Evolutionary conservation across 2,113 vertebrate genomes (phyloP), one percentile per base, ranked within the genome.

Genomic region (Periophthalmodon schlosseri): DNA sequence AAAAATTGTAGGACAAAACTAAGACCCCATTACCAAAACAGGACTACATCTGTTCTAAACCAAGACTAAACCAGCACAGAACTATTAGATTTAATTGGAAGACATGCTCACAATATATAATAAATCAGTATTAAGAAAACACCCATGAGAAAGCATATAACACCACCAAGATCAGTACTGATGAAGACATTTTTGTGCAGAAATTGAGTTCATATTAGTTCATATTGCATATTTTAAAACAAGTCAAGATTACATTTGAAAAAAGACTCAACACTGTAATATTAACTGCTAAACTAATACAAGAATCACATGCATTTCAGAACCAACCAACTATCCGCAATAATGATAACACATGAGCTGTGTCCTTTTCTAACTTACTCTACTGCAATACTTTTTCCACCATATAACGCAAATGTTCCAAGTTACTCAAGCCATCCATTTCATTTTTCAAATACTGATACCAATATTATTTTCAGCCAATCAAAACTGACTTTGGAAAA

Each of bases 291-390:
- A 52, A 52, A n/a, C 52, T 54, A 54, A 73, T 63, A 67, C 56
- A 46, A 47, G 47, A 49, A 21, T 24, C 21, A 24, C 11, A 57
- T 18, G 4, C 49, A 24, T 24, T 58, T 58, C 11, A 58, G 23
- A 58, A 9, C 69, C 69, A n/a, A n/a, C n/a, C n/a, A n/a, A 70
- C 69, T 46, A 47, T 72, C 15, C 49, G 16, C 49, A 16, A 50
- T 18, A 56, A 56, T 10, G 39, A 76, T 78, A 68, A 61, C 33
- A 54, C 7, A 46, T 23, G 54, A 34, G 49, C 49, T 13, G 9
- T 39, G 36, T 74, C 36, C 47, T 18, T 57, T 15, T 23, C 5
- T 57, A 8, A 57, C 56, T 57, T 23, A 18, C 10, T 57, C 21
- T n/a, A 21, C 3, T 23, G 56, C 56, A 24, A 13, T 12, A 58